These are phyloP conservation scores for Scaptomyza polygonia DNA, from an alignment of 2,888 invertebrate genomes.

Conservation along the genomic window DNA sequence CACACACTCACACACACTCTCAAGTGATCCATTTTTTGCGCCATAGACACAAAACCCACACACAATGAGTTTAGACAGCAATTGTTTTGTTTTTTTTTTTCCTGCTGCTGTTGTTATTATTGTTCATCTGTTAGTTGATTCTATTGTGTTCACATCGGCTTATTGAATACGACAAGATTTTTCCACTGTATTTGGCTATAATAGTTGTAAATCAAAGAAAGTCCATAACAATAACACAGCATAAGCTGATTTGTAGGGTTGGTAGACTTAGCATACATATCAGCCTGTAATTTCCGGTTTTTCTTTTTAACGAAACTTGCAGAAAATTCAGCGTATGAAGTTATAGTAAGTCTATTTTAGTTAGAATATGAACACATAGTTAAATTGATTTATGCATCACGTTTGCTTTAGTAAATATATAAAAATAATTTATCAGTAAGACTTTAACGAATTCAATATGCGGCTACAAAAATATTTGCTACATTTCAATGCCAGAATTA, in stretches of 20 bases:
- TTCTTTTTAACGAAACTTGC: background rate
- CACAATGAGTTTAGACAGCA: slow-evolving; percentile 78
- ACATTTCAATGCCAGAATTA: slow-evolving; percentile 28
- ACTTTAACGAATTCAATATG: background rate
- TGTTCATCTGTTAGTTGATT: slow-evolving; percentile 43
- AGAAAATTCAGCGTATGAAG: background rate
- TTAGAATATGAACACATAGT: background rate
- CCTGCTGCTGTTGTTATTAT: slow-evolving; percentile 40
- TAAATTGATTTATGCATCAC: background rate
- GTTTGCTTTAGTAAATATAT: background rate
- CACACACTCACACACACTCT: slow-evolving; percentile 31
- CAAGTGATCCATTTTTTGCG: slow-evolving; percentile 63
- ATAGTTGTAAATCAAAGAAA: slow-evolving; percentile 32
- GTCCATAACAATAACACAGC: slow-evolving; percentile 10
- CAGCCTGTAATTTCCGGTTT: background rate
- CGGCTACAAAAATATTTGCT: slow-evolving; percentile 2
- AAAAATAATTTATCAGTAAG: background rate
- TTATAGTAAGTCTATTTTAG: background rate
- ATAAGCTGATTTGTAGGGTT: background rate
- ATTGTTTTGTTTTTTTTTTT: slow-evolving; percentile 62
- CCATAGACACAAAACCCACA: slow-evolving; percentile 46
- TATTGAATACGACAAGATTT: slow-evolving; percentile 43
- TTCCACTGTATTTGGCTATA: slow-evolving; percentile 14
- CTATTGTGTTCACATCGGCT: slow-evolving; percentile 42
- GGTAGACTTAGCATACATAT: background rate